These are phyloP conservation scores for Oligia strigilis DNA, from an alignment of 2,888 invertebrate genomes.

Conservation along the genomic window DNA sequence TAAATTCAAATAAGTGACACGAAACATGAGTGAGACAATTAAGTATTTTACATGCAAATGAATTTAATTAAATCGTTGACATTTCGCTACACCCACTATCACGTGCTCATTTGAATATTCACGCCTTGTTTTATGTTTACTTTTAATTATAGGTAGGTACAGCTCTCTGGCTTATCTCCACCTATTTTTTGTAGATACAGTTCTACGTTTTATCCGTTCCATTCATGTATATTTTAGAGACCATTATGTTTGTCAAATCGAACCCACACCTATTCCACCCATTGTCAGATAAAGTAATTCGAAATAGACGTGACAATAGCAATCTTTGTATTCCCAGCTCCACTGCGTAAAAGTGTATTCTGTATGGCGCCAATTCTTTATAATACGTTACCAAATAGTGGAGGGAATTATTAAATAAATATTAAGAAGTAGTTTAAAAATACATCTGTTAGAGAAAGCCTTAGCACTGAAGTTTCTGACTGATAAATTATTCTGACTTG, in stretches of 20 bases:
- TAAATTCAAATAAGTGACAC: constrained; percentile 23
- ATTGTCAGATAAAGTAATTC: not conserved
- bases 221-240: not conserved
- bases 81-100: constrained; percentile 36
- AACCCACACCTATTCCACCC: not conserved
- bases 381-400: too few species aligned
- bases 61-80: constrained; percentile 56
- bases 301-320: not conserved
- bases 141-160: constrained; percentile 26
- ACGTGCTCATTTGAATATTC: constrained; percentile 43
- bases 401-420: too few species aligned
- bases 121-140: constrained; percentile 33
- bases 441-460: not conserved
- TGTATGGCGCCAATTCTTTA: too few species aligned
- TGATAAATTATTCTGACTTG: too few species aligned
- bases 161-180: not conserved
- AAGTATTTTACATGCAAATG: constrained; percentile 57
- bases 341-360: too few species aligned
- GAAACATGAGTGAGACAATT: constrained; percentile 53
- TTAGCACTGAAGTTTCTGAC: not conserved
- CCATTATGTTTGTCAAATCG: not conserved
- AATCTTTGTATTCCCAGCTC: too few species aligned
- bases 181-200: not conserved
- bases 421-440: too few species aligned
- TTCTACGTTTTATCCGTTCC: not conserved